These are phyloP conservation scores for Rutilus rutilus DNA, from an alignment of 2,113 vertebrate genomes.

Conservation along the genomic window DNA sequence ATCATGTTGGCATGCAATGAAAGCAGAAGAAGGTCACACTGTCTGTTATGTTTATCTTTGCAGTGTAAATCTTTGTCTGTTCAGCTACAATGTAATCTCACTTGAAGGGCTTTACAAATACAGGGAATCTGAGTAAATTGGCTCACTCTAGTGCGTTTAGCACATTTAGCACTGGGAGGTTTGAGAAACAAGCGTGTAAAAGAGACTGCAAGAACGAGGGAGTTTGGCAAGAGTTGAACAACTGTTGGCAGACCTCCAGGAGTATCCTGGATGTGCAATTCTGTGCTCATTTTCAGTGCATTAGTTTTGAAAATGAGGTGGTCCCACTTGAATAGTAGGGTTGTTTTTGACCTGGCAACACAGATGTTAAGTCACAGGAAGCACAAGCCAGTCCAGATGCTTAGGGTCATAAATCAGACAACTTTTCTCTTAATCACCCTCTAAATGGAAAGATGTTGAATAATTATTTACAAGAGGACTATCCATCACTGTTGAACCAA, in stretches of 20 bases:
- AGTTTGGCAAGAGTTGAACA: slow-evolving; percentile 1
- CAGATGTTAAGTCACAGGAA: slow-evolving; percentile 37
- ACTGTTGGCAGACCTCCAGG: slow-evolving; percentile 7
- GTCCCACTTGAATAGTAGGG: slow-evolving; percentile 18
- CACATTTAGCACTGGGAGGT: slow-evolving; percentile 32
- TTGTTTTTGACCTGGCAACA: slow-evolving; percentile 46
- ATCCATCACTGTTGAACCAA: background rate
- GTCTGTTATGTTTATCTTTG: slow-evolving; percentile 27
- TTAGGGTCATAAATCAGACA: slow-evolving; percentile 38
- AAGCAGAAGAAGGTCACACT: background rate
- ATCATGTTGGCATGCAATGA: slow-evolving; percentile 24
- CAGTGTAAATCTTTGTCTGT: slow-evolving; percentile 31
- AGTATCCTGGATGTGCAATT: background rate
- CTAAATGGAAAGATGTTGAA: slow-evolving; percentile 20
- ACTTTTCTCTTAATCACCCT: slow-evolving; percentile 15
- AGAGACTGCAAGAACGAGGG: background rate
- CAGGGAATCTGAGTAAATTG: slow-evolving; percentile 33
- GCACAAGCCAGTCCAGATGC: slow-evolving; percentile 22
- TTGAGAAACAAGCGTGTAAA: background rate
- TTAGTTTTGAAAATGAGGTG: slow-evolving; percentile 42
- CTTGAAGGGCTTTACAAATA: slow-evolving; percentile 37
- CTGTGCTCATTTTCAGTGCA: slow-evolving; percentile 29
- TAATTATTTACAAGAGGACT: slow-evolving; percentile 32
- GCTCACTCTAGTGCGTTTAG: slow-evolving; percentile 16
- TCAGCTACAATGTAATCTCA: slow-evolving; percentile 39